Conservation (phyloP, 2,797 vertebrate species). For the Aphelocoma californica region DNA sequence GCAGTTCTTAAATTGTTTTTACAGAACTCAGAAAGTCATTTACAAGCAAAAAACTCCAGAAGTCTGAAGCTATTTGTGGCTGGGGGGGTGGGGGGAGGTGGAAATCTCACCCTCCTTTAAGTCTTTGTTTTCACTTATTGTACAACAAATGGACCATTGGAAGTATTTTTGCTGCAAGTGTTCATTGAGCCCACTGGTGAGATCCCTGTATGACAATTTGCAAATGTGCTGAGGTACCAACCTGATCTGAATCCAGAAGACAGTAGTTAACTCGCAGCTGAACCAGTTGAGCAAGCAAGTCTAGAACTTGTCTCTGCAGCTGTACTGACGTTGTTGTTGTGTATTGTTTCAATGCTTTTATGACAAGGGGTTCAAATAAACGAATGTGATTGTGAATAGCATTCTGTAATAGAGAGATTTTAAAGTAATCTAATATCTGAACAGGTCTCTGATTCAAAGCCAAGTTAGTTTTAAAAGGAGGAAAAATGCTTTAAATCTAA, state of each 20-base stretch:
- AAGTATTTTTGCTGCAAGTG: background rate
- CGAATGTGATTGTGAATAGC: constrained; percentile 97
- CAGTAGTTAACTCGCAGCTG: constrained; percentile 98
- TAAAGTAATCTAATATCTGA: constrained; percentile 45
- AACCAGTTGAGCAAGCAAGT: constrained; percentile 94
- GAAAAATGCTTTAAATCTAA: background rate
- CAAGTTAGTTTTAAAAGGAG: background rate
- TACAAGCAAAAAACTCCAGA: background rate
- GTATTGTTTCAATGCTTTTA: constrained; percentile 98
- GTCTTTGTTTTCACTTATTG: background rate
- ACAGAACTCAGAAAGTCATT: background rate
- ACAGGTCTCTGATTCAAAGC: background rate
- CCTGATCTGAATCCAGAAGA: constrained; percentile 97
- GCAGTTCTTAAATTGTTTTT: background rate
- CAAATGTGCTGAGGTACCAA: constrained; percentile 46
- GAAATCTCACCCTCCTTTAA: background rate
- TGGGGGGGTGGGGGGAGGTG: accelerated
- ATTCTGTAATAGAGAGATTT: constrained; percentile 78
- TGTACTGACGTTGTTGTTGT: constrained; percentile 95
- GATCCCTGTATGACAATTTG: background rate
- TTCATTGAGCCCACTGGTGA: background rate
- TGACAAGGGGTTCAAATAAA: constrained; percentile 96
- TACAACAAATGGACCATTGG: background rate
- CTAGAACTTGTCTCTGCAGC: constrained; percentile 94
- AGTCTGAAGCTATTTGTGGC: background rate